Evolutionary conservation across 2,113 vertebrate genomes (phyloP).

Genomic region (Apus apus): DNA sequence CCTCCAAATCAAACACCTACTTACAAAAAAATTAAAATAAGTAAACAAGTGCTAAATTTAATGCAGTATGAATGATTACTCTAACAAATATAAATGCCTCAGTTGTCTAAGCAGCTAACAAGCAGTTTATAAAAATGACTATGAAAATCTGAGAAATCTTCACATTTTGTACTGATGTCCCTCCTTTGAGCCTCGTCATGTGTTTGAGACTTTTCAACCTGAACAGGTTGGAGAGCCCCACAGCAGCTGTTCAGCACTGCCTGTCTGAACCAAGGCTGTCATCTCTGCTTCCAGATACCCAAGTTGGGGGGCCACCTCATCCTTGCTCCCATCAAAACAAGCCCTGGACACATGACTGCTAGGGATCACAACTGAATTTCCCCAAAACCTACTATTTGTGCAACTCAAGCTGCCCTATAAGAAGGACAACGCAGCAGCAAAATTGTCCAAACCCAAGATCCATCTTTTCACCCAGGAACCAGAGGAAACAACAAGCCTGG

Average conservation of each 20-base stretch:
- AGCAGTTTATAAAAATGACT: not conserved
- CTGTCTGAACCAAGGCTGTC: not conserved
- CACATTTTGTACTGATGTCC: not conserved
- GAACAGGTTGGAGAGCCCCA: not conserved
- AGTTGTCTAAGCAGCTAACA: not conserved
- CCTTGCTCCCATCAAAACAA: not conserved
- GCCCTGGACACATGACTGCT: accelerated
- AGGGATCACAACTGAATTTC: not conserved
- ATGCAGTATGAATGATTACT: not conserved
- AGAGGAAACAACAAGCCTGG: not conserved
- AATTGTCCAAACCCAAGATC: not conserved
- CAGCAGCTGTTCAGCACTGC: not conserved
- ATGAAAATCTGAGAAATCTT: not conserved
- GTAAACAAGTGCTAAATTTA: not conserved
- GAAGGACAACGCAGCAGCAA: not conserved
- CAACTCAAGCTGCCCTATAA: not conserved
- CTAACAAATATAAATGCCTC: not conserved
- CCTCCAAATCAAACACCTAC: not conserved
- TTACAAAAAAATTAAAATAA: not conserved
- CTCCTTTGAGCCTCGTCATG: accelerated
- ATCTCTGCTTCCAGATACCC: not conserved
- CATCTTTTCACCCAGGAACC: not conserved
- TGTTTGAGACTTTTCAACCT: not conserved
- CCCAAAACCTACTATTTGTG: not conserved
- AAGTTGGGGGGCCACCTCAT: accelerated